Evolutionary conservation across 1,140 invertebrate genomes (phyloP).

Genomic region (Scaptomyza pallida): DNA sequence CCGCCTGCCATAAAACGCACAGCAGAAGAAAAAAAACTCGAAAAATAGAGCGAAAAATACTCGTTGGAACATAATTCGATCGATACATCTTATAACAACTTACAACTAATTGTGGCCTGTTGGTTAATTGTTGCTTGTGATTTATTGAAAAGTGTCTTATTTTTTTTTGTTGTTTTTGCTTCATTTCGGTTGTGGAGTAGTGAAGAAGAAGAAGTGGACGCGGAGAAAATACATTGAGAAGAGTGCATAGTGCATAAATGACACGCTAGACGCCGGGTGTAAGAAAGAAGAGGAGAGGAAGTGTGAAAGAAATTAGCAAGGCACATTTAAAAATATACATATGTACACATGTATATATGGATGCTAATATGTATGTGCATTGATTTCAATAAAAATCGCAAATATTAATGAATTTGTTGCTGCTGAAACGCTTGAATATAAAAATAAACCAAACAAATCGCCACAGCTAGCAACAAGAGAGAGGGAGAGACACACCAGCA

Average conservation of each 20-base stretch:
- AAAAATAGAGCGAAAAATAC: constrained; percentile 17
- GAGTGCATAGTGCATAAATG: constrained; percentile 15
- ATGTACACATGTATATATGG: constrained; percentile 3
- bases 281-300: constrained; percentile 30
- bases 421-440: constrained; percentile 51
- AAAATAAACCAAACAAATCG: constrained; percentile 79
- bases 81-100: constrained; percentile 26
- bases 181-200: constrained; percentile 3
- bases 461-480: constrained; percentile 69
- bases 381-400: constrained; percentile 58
- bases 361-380: constrained; percentile 25
- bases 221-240: neutral
- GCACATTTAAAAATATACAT: constrained; percentile 37
- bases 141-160: constrained; percentile 8
- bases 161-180: constrained; percentile 13
- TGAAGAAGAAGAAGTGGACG: neutral
- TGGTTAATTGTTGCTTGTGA: neutral
- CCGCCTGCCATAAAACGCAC: constrained; percentile 22
- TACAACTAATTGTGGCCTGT: constrained; percentile 10
- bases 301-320: constrained; percentile 40
- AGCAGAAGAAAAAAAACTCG: constrained; percentile 20
- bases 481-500: constrained; percentile 38
- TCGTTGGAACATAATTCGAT: constrained; percentile 19
- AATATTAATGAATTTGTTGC: constrained; percentile 67
- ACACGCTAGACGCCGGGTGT: constrained; percentile 31